A percentile compares a stretch with the other conserved stretches of the same genome.
phyloP scores from a whole-genome alignment of 1,140 invertebrate genomes.

The Laupala kohalensis region DNA sequence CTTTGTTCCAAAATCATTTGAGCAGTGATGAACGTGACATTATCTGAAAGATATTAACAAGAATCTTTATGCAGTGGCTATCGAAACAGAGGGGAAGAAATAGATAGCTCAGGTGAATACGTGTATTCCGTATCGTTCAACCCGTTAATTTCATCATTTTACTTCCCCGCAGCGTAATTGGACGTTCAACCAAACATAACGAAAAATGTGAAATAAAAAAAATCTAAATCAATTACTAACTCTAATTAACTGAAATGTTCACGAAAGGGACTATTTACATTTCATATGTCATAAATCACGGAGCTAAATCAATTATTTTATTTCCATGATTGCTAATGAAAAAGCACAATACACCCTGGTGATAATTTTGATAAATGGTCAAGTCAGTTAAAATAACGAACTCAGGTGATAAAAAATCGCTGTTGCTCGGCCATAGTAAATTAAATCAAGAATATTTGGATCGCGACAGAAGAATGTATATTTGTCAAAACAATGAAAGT shows the following conservation, averaged over 20 bases:
- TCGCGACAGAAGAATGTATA: no score
- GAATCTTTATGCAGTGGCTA: no score
- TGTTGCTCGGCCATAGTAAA: neutral
- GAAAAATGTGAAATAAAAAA: neutral
- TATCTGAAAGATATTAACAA: no score
- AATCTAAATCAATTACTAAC: neutral
- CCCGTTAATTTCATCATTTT: neutral
- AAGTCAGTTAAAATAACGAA: neutral
- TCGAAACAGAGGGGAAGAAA: no score
- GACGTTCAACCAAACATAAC: neutral
- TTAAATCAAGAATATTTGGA: neutral
- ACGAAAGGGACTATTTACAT: neutral
- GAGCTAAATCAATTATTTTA: neutral
- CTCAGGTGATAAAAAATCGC: neutral
- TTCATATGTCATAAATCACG: neutral
- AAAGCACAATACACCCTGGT: neutral
- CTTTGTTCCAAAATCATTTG: no score
- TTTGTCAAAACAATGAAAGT: no score
- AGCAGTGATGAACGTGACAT: no score
- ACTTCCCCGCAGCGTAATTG: neutral
- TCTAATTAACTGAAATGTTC: neutral
- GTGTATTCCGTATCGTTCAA: neutral
- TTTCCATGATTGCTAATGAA: neutral
- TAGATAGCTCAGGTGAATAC: neutral
- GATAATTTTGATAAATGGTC: neutral